phyloP scores from a whole-genome alignment of 2,113 vertebrate genomes.

The Alligator mississippiensis region DNA sequence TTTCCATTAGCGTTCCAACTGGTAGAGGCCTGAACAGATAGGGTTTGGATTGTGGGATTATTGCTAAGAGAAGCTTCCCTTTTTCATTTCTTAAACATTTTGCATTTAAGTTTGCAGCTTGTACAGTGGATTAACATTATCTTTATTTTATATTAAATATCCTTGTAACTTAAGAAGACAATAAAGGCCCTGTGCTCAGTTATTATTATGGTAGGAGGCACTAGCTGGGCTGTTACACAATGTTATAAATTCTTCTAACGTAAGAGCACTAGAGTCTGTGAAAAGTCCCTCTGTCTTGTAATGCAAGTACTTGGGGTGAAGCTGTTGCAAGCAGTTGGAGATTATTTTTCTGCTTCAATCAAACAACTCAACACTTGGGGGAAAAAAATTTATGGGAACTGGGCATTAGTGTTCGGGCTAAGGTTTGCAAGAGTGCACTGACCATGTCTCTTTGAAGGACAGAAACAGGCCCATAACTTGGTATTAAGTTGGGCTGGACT shows the following conservation, averaged over 20 bases:
- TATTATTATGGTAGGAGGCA: background rate
- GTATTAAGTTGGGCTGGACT: too few species aligned
- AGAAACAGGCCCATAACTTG: too few species aligned
- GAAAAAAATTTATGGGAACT: background rate
- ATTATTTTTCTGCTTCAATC: background rate
- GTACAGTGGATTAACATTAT: background rate
- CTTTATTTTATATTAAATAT: background rate
- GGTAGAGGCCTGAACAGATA: background rate
- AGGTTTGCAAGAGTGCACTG: background rate
- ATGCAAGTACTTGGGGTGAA: background rate
- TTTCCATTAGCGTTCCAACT: background rate
- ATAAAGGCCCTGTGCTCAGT: background rate
- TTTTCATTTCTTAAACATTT: background rate
- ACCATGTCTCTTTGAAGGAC: background rate
- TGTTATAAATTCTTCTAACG: background rate
- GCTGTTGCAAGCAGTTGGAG: background rate
- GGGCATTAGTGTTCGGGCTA: background rate
- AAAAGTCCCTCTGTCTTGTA: background rate
- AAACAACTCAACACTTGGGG: background rate
- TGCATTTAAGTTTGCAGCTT: background rate
- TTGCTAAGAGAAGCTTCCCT: background rate
- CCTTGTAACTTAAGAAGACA: background rate
- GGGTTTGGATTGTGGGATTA: background rate
- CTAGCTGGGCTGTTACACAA: background rate
- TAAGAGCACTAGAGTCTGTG: background rate